phyloP scores from a whole-genome alignment of 2,888 invertebrate species.

The Drosophila seclusa region DNA sequence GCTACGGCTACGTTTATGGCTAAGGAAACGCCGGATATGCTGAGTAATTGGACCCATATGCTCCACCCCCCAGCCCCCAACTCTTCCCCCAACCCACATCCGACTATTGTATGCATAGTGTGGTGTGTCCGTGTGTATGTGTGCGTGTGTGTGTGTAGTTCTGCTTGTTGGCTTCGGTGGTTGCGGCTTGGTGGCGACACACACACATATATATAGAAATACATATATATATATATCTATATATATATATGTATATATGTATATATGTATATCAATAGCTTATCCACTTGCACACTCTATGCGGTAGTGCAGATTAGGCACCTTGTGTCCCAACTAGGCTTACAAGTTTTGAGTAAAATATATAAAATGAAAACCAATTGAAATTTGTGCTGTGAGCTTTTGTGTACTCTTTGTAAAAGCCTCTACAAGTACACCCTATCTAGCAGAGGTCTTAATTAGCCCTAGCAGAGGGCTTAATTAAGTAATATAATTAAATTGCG shows the following conservation, averaged over 20 bases:
- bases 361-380: not conserved
- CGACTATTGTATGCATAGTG: conserved; percentile 4
- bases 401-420: not conserved
- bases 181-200: conserved; percentile 35
- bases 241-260: not conserved
- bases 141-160: conserved; percentile 24
- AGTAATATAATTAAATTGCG: not conserved
- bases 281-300: not conserved
- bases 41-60: conserved; percentile 79
- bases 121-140: conserved; percentile 8
- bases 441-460: no score
- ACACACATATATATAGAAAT: conserved; percentile 2
- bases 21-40: conserved; percentile 67
- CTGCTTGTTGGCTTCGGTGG: conserved; percentile 16
- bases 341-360: not conserved
- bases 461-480: not conserved
- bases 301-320: conserved; percentile 13
- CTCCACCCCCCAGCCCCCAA: conserved; percentile 32
- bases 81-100: not conserved
- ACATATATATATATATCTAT: not conserved
- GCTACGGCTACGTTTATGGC: conserved; percentile 12
- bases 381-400: conserved; percentile 1
- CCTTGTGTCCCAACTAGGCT: not conserved
- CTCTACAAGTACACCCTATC: not conserved
- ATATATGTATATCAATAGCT: not conserved